Evolutionary conservation across 2,888 invertebrate genomes (phyloP), one percentile per base, ranked within the genome.

Genomic region (Caenorhabditis wallacei): DNA sequence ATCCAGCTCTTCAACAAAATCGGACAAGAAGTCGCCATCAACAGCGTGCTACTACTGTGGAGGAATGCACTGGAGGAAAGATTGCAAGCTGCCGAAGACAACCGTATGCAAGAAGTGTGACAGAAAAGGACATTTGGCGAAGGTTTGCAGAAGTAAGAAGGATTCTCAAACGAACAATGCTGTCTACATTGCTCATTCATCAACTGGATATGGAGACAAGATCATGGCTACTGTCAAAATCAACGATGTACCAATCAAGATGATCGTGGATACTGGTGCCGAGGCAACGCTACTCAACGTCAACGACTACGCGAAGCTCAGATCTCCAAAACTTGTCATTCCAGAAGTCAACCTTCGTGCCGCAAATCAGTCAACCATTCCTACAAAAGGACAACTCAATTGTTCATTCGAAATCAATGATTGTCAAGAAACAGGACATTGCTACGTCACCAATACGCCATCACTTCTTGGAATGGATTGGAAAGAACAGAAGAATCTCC

Each of bases 51-150:
- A 24, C 30, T 30, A n/a, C 51, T 66, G 66, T 30, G 35, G 51
- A 30, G 53, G 20, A 48, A 24, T 13, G n/a, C 51, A 66, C 24
- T 51, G 51, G 66, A 8, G 30, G 3, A 11, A 18, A 8, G 53
- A 66, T 8, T 66, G 66, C 18, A 22, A 16, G 24, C 22, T 66
- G 13, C 43, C 22, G 4, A 13, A 24, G 35, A 22, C 24, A 4
- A 30, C 51, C 1, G 51, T 30, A 2, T 66, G 66, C 66, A 11
- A 66, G n/a, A 66, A 48, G n/a, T 66, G 66, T n/a, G 11, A 18
- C 1, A 66, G 51, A 35, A 66, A 10, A 18, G 66, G 66, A 66
- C 66, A 64, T 16, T 26, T 51, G 2, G 26, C 66, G 16, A 51
- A 26, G 5, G 66, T 35, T 10, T 66, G 66, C 30, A 30, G 8